Evolutionary conservation across 92 coral and sea anemone species (phyloP), one percentile per base, ranked within the genome.

Genomic region (Paragorgia papillata): DNA sequence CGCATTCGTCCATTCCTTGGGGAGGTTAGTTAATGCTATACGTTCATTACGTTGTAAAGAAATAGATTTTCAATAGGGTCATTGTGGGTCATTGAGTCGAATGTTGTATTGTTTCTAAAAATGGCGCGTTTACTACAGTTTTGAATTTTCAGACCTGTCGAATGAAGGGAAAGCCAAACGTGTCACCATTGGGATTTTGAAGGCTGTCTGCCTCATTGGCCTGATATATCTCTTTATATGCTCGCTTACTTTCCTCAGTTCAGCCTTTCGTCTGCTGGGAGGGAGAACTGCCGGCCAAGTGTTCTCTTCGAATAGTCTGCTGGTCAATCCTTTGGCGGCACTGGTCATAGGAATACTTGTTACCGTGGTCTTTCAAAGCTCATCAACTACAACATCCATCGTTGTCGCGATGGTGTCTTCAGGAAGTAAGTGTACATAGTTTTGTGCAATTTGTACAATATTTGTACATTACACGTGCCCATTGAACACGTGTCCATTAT

Each of bases 221-320:
- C 40, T 84, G 24, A 56, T 84, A 32, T 84, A 84, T 74, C 57
- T 84, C 54, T 84, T 84, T 71, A 84, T 84, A 49, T 84, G 88
- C 51, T 84, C 88, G 66, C 68, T 84, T 70, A 80, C 68, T 18
- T 83, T 83, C 62, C 82, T 83, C 40, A 75, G 82, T 57, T 74
- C 79, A 41, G 86, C 86, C 7, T 83, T 84, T 37, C 88, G 83
- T 26, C 83, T 84, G 22, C 74, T 84, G 56, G 88, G 88, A 13
- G 88, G 88, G 2, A 84, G 70, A 18, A 75, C 88, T 13, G 88
- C 88, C 30, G 88, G 88, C 24, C 84, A 84, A 32, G 88, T 80
- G 2, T 84, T 84, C 57, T 65, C 84, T 15, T 69, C 80, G 3
- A 65, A 84, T 34, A 50, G 69, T 26, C 37, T 84, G 10, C 56